Evolutionary conservation across 2,888 invertebrate genomes (phyloP), one percentile per base, ranked within the genome.

Genomic region (Crematogaster levior): DNA sequence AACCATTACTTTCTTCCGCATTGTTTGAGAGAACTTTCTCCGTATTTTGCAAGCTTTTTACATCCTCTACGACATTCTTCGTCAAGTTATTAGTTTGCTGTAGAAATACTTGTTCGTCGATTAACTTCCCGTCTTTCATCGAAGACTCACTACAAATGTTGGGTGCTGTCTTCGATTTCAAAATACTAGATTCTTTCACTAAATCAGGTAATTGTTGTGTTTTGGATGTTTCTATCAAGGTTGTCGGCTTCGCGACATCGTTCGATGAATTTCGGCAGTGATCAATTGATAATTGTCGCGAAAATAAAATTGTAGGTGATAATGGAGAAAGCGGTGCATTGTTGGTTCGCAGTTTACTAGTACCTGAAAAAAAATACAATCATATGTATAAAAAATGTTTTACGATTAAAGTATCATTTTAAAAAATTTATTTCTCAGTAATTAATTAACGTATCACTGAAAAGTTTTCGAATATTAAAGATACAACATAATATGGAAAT

Each of bases 311-410:
- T 2, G 93, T 93, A 0, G 94, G 93, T 3, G 94, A 93, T 18
- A 94, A 84, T 15, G 94, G 95, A 5, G 95, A 94, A 30, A 88
- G 80, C 43, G 87, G 88, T 40, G 85, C 84, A 66, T 89, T 90
- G 60, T 83, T 87, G 4, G 90, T 79, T 9, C 94, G 92, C 24
- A 94, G 83, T 84, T 94, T 95, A 58, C 92, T 94, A 10, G 94
- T 93, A 18, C 95, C 95, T 89, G 96, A 82, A 97, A 82, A 97
- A 93, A 89, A 97, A 96, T 21, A 60, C 15, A 56, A 56, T 48
- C 7, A 30, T 30, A 46, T 27, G 4, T 10, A 75, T 51, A 51
- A 48, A 24, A 48, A 6, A 43, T 60, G 3, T 0, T 46, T 61
- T 48, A 2, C 3, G 3, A 34, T 48, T 48, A 51, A 24, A 63